Base-by-base conservation (phyloP, 2,888 invertebrate species). In the Eledona agricola region DNA sequence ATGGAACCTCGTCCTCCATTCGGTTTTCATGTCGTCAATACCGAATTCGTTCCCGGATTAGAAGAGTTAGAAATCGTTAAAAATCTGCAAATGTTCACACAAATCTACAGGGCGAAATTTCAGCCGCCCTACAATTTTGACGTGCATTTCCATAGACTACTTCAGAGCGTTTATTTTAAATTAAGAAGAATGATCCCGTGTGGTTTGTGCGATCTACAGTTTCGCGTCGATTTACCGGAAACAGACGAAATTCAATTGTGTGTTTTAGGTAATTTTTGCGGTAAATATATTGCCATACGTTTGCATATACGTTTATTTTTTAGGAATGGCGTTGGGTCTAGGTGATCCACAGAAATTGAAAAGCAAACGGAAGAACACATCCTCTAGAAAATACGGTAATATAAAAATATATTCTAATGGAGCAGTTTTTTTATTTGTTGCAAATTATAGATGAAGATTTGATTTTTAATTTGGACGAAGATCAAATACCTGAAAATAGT, bases 161-260 rank as follows among this genome's bases (percentile, higher is more conserved):
- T 87, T 15, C 83, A 88, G 80, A 87, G 88, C 55, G 86, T 95
- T 34, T 90, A 88, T 70, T 96, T 95, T 78, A 96, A 96, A 77
- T 79, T 96, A 65, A 82, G 96, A 5, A 82, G 90, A 6, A 86
- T 94, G 85, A 86, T 88, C 55, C 96, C 96, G 0, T 93, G 92
- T 74, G 90, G 92, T 7, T 79, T 96, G 9, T 88, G 89, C 58
- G 86, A 90, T 72, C 78, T 95, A 16, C 81, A 85, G 64, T 93
- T 95, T 74, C 84, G 88, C 55, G 82, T 96, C 1, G 92, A 93
- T 62, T 80, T 96, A 59, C 93, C 95, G 0, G 95, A 96, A 75
- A 88, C 90, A 50, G 88, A 88, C 65, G 84, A 85, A 71, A 77
- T 86, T 46, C 85, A 85, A 60, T 69, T 83, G 13, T 78, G 78